Evolutionary conservation across 2,888 invertebrate species (phyloP).

Genomic region (Allacma fusca): DNA sequence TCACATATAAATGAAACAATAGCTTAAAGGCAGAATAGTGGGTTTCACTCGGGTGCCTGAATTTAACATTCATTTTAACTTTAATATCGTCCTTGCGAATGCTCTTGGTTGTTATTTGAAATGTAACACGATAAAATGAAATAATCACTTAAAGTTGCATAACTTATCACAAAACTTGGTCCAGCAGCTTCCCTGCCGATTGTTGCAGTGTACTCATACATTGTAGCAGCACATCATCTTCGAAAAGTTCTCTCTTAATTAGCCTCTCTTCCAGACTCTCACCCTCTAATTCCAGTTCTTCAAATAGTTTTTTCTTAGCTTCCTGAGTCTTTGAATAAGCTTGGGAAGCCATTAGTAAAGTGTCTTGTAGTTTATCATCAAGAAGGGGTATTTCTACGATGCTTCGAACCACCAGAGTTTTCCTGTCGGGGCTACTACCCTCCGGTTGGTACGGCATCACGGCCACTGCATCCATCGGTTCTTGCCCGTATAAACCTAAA

Average conservation of each 20-base stretch:
- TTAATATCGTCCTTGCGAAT: too few species aligned
- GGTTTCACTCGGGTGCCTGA: too few species aligned
- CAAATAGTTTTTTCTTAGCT: constrained; percentile 45
- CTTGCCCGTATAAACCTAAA: constrained; percentile 50
- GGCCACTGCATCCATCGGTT: not conserved
- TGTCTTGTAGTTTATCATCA: constrained; percentile 51
- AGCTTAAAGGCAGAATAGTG: too few species aligned
- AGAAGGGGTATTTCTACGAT: constrained; percentile 55
- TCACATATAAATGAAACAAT: too few species aligned
- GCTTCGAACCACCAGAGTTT: constrained; percentile 52
- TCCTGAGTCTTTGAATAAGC: constrained; percentile 50
- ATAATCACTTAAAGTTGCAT: too few species aligned
- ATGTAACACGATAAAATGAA: too few species aligned
- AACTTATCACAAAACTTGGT: too few species aligned
- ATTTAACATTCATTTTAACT: too few species aligned
- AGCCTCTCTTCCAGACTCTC: constrained; percentile 47
- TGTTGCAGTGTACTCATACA: constrained; percentile 55
- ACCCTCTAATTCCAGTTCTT: constrained; percentile 47
- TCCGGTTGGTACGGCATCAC: constrained; percentile 35
- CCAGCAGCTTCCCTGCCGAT: constrained; percentile 49
- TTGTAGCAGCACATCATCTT: constrained; percentile 54
- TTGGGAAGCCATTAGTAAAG: constrained; percentile 49
- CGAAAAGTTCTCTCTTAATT: constrained; percentile 53
- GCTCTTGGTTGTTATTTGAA: too few species aligned
- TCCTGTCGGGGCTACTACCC: constrained; percentile 41